Evolutionary conservation across 2,797 vertebrate species (phyloP), one percentile per base, ranked within the genome.

Genomic region (Echiichthys vipera): DNA sequence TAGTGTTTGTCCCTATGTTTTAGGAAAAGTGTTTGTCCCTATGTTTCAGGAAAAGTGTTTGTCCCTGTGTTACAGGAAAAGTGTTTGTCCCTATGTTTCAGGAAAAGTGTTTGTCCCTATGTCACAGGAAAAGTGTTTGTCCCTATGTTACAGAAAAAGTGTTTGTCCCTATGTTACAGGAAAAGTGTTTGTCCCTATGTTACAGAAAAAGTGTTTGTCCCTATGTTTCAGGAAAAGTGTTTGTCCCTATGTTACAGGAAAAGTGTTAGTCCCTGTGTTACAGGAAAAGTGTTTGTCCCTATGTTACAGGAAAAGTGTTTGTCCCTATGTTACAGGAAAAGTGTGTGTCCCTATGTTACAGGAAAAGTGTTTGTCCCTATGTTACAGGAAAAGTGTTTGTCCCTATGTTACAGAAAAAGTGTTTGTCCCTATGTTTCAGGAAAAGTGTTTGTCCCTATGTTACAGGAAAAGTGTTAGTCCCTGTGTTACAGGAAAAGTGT

Each of bases 401-500:
- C 1, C 3, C 27, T 65, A 0, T 7, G 0, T 51, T 69, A 20
- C 88, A 99, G 98, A n/a, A n/a, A n/a, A n/a, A n/a, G n/a, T n/a
- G n/a, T n/a, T n/a, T n/a, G n/a, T n/a, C n/a, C n/a, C n/a, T n/a
- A n/a, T n/a, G n/a, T n/a, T n/a, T n/a, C n/a, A n/a, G n/a, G n/a
- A n/a, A n/a, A 53, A 5, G 0, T 40, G 3, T 39, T n/a, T 24
- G 7, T 10, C 1, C 3, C 27, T 65, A 0, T 7, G 0, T 51
- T 69, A 20, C 88, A 99, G 98, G 97, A 39, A 99, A 99, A 5
- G 0, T 40, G 3, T 39, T n/a, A 20, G 7, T 10, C 1, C 3
- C 27, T 65, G 0, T 7, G 0, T 51, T 69, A 20, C 88, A 99
- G 98, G 97, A 39, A 99, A 99, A n/a, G n/a, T n/a, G n/a, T n/a